Percentiles rank a stretch among this genome's conserved stretches.
These are phyloP conservation scores for Timandra comae DNA, from an alignment of 2,888 invertebrate species.

Conservation along the genomic window DNA sequence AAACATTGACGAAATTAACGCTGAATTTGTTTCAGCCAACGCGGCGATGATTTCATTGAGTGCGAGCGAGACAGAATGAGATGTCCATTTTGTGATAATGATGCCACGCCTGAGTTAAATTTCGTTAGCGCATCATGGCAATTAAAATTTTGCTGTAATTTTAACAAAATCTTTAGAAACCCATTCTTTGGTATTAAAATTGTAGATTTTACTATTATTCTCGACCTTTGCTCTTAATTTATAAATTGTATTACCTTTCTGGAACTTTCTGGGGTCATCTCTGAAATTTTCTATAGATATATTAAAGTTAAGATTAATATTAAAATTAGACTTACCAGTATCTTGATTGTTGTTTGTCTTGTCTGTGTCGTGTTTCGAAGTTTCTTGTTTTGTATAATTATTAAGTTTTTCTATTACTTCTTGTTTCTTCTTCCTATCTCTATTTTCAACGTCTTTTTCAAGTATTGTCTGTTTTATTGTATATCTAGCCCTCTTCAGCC, in stretches of 20 bases:
- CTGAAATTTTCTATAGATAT: no score
- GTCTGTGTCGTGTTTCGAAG: slow-evolving; percentile 19
- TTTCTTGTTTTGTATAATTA: slow-evolving; percentile 6
- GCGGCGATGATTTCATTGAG: slow-evolving; percentile 25
- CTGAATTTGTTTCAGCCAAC: slow-evolving; percentile 27
- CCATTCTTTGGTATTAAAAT: no score
- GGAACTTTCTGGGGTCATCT: no score
- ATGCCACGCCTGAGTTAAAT: slow-evolving; percentile 19
- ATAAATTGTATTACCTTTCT: no score
- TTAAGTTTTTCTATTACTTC: slow-evolving; percentile 20
- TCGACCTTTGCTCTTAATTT: no score
- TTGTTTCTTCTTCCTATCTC: slow-evolving; percentile 25
- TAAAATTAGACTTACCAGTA: slow-evolving; percentile 9
- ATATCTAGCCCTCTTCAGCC: slow-evolving; percentile 58
- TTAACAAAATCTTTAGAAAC: no score
- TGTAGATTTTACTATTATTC: no score
- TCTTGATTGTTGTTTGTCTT: slow-evolving; percentile 20
- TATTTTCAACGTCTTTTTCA: slow-evolving; percentile 33
- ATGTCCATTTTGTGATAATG: slow-evolving; percentile 37
- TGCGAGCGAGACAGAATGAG: slow-evolving; percentile 54
- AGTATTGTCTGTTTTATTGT: slow-evolving; percentile 50
- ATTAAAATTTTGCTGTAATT: not conserved
- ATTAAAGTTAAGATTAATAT: no score
- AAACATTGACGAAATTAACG: slow-evolving; percentile 6
- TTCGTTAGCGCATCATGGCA: slow-evolving; percentile 7